A percentile compares a stretch with the other conserved stretches of the same genome.
These are phyloP conservation scores for Galemys pyrenaicus DNA, from an alignment of 2,113 vertebrate genomes.

Conservation along the genomic window DNA sequence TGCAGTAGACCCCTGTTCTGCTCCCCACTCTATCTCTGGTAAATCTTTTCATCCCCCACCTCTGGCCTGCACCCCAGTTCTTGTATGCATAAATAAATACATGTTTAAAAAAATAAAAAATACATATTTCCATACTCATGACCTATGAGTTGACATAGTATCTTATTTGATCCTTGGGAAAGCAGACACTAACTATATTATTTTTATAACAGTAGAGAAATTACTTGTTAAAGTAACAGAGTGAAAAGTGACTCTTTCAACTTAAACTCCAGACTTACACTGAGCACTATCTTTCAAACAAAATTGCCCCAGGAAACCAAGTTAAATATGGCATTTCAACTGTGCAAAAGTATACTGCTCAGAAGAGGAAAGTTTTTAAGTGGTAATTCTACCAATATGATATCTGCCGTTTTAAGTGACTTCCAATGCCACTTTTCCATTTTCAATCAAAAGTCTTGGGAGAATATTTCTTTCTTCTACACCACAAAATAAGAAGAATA, in stretches of 20 bases:
- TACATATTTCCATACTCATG: background rate
- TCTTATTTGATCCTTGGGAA: background rate
- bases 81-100: too few relatives aligned
- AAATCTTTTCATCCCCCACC: too few relatives aligned
- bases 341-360: background rate
- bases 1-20: too few relatives aligned
- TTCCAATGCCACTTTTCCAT: background rate
- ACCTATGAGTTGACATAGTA: background rate
- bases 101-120: too few relatives aligned
- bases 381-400: background rate
- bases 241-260: background rate
- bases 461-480: background rate
- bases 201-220: background rate
- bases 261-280: background rate
- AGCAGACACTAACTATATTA: background rate
- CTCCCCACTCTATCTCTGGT: too few relatives aligned
- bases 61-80: too few relatives aligned
- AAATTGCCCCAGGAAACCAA: background rate
- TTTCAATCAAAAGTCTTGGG: background rate
- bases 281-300: background rate
- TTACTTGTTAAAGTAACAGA: background rate
- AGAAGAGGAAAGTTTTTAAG: background rate
- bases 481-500: background rate
- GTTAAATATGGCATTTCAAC: background rate
- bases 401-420: background rate